A percentile compares a stretch with the other conserved stretches of the same genome.
Evolutionary conservation across 2,113 vertebrate genomes (phyloP).

Genomic region (Chloropsis cyanopogon): DNA sequence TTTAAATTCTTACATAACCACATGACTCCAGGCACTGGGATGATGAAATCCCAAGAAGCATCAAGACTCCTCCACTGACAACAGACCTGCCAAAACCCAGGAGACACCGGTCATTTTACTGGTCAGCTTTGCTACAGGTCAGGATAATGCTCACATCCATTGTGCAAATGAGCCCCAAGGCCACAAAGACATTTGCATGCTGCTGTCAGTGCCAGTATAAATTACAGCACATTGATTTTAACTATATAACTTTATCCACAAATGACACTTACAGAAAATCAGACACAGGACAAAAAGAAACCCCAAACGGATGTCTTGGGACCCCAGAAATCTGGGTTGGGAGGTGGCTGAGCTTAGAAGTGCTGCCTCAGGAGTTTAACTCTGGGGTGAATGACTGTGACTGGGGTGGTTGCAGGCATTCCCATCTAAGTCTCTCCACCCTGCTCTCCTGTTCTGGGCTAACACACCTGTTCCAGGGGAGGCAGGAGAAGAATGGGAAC

Average conservation of each 20-base stretch:
- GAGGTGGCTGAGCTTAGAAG: neutral
- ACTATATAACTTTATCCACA: neutral
- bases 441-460: neutral
- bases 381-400: neutral
- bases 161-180: neutral
- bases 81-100: neutral
- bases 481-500: neutral
- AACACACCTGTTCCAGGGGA: neutral
- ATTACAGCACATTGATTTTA: neutral
- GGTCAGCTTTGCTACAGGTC: neutral
- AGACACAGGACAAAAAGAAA: neutral
- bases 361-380: neutral
- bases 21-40: neutral
- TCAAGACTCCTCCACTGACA: neutral
- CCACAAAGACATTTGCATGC: neutral
- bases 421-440: neutral
- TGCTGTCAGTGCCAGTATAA: neutral
- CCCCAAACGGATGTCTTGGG: neutral
- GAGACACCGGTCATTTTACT: fast-evolving
- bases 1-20: neutral
- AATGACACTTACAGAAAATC: neutral
- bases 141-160: neutral
- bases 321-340: neutral
- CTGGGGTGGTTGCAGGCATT: neutral
- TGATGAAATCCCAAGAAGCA: slow-evolving; percentile 13